Conservation (phyloP, 2,888 invertebrate genomes). For the Dryocosmus kuriphilus region DNA sequence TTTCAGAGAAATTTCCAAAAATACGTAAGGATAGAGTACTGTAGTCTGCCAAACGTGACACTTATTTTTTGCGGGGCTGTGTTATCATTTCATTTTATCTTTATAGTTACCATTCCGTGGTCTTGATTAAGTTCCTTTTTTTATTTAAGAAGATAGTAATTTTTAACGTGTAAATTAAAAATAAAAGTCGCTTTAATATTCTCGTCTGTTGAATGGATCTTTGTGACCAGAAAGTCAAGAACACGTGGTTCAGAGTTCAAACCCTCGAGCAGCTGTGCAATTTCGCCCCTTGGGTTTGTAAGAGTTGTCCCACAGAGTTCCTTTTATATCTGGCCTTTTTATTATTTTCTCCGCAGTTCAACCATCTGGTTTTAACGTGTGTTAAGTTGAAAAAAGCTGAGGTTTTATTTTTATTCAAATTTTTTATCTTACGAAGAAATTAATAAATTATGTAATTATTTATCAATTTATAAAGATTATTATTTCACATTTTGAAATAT, state of each 20-base stretch:
- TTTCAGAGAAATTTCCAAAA: too few species aligned
- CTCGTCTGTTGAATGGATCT: neutral
- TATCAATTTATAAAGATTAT: neutral
- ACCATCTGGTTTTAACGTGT: slow-evolving; percentile 23
- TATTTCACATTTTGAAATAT: neutral
- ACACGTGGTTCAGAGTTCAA: slow-evolving; percentile 4
- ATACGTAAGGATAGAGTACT: too few species aligned
- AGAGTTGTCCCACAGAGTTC: neutral
- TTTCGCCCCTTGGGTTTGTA: slow-evolving; percentile 24
- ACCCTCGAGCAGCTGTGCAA: slow-evolving; percentile 14
- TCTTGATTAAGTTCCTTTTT: too few species aligned
- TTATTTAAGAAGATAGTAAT: neutral
- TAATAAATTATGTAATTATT: neutral
- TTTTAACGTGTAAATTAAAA: neutral
- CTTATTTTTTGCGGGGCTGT: too few species aligned
- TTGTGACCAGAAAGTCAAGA: neutral
- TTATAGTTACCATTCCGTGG: too few species aligned
- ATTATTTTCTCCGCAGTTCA: slow-evolving; percentile 2
- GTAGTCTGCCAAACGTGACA: too few species aligned
- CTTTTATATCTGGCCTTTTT: slow-evolving; percentile 2
- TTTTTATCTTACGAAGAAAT: neutral
- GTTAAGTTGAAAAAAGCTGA: neutral
- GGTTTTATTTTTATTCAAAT: neutral
- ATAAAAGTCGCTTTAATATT: neutral
- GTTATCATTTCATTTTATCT: too few species aligned